Base-by-base conservation (phyloP, 2,888 invertebrate genomes). In the Venusia cambrica region DNA sequence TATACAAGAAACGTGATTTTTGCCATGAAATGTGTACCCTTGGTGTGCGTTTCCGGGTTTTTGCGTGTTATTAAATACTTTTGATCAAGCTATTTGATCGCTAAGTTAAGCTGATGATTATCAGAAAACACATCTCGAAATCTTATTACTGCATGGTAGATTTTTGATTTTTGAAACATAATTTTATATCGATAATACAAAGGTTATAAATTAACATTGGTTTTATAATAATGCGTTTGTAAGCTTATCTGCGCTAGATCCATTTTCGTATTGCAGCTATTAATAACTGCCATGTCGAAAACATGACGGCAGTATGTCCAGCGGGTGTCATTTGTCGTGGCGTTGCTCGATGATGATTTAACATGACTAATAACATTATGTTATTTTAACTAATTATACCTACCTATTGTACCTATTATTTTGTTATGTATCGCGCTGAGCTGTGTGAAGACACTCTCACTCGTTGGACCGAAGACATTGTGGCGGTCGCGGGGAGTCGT, bases 281-380 rank as follows among this genome's bases (percentile, higher is more conserved):
- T 26, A 37, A 48, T 45, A n/a, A n/a, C n/a, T 35, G 30, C 19
- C 6, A 14, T 40, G 33, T 40, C 35, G 12, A 40, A 40, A 26
- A 29, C 14, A 29, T 34, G 27, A 37, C 45, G 38, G 39, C 7
- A 17, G 24, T 24, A 16, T 27, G 20, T n/a, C n/a, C 20, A 10
- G 25, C 10, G 10, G n/a, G n/a, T 5, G 21, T 16, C 8, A 45
- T 45, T 45, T 40, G 26, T 45, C 40, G 35, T 21, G 14, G 30
- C 32, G 33, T n/a, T n/a, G n/a, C n/a, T n/a, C n/a, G n/a, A n/a
- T n/a, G n/a, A n/a, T n/a, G n/a, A n/a, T n/a, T n/a, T n/a, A n/a
- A n/a, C n/a, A n/a, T n/a, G n/a, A n/a, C n/a, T n/a, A n/a, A n/a
- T n/a, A n/a, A n/a, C n/a, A n/a, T n/a, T n/a, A n/a, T n/a, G n/a